phyloP scores from a whole-genome alignment of 1,140 invertebrate species.

The Alviniconcha marisindica region DNA sequence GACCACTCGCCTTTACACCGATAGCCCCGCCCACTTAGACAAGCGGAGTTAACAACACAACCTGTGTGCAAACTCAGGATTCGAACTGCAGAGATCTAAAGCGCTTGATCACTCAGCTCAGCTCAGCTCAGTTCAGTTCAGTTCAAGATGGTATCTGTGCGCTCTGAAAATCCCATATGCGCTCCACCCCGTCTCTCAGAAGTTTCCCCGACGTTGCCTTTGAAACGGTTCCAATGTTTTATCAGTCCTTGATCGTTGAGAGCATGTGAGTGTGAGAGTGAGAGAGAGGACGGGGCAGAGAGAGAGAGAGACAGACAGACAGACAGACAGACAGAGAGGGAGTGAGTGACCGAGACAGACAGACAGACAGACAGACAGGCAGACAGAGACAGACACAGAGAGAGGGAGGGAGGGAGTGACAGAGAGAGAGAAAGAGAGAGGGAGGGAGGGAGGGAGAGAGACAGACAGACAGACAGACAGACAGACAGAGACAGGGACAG shows the following conservation, averaged over 20 bases:
- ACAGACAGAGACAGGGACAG: background rate
- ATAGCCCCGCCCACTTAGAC: too few relatives aligned
- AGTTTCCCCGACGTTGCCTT: background rate
- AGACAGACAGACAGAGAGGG: conserved; percentile 21
- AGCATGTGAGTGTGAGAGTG: background rate
- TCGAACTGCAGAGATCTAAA: too few relatives aligned
- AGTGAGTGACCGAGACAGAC: background rate
- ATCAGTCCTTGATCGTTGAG: too few relatives aligned
- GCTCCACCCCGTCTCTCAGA: background rate
- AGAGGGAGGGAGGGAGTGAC: background rate
- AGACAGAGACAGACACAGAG: conserved; percentile 2
- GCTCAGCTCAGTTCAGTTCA: too few relatives aligned
- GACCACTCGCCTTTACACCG: too few relatives aligned
- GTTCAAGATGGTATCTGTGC: too few relatives aligned
- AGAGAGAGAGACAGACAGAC: conserved; percentile 7
- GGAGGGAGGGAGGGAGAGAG: background rate
- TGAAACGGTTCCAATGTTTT: background rate
- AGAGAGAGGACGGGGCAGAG: background rate
- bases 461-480: conserved; percentile 10
- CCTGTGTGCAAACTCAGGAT: too few relatives aligned
- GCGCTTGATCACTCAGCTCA: too few relatives aligned
- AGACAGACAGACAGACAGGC: conserved; percentile 19
- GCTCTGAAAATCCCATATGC: too few relatives aligned
- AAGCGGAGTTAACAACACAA: too few relatives aligned
- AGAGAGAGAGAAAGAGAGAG: background rate